Evolutionary conservation across 2,797 vertebrate species (phyloP).

Genomic region (Agapornis canus): DNA sequence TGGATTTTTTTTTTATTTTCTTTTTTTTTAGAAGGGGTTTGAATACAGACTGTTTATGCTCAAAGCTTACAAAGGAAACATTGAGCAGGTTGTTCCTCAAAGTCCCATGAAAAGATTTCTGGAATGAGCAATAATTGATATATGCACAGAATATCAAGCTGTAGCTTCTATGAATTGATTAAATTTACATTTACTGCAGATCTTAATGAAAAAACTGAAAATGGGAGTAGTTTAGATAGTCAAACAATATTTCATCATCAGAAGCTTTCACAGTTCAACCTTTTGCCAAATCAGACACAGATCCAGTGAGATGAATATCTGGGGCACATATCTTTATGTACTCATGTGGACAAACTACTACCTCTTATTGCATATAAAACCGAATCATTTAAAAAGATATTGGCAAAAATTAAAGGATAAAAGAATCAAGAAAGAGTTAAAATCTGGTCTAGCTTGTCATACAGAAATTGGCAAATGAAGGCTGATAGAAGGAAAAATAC

Average conservation of each 20-base stretch:
- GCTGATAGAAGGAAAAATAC: conserved; percentile 64
- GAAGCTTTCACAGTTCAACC: neutral
- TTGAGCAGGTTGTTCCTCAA: neutral
- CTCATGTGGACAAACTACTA: neutral
- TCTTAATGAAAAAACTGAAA: neutral
- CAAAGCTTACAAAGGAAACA: neutral
- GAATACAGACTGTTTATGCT: neutral
- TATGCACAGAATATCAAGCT: neutral
- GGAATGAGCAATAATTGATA: neutral
- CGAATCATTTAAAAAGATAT: conserved; percentile 17
- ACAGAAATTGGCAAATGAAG: conserved; percentile 59
- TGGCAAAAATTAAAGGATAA: conserved; percentile 50
- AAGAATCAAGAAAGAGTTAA: conserved; percentile 37
- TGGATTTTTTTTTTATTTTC: neutral
- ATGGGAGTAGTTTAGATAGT: neutral
- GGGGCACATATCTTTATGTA: neutral
- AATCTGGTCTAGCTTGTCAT: conserved; percentile 34
- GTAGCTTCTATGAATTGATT: neutral
- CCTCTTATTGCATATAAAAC: neutral
- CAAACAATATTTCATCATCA: neutral
- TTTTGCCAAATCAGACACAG: neutral
- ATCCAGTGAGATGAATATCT: neutral
- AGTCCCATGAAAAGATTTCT: neutral
- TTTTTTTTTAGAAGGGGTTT: neutral
- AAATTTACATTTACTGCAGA: neutral